Conservation (phyloP, 2,888 invertebrate genomes). For the Leptinotarsa rubiginosa region DNA sequence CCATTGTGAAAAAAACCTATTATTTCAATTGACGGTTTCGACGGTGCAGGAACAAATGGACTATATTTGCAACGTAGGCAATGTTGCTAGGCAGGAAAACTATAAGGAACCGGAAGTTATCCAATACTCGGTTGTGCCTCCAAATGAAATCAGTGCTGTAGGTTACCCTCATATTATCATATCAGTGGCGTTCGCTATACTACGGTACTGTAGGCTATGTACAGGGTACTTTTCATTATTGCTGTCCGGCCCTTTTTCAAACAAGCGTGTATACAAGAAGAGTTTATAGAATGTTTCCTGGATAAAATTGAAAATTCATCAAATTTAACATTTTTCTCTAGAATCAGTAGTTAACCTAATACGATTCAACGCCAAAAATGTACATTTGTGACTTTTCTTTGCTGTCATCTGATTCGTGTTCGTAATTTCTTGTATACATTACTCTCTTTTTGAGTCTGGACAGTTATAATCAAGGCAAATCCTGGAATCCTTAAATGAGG, state of each 20-base stretch:
- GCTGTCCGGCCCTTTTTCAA: background rate
- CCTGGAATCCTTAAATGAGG: background rate
- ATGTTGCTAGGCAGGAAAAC: slow-evolving; percentile 52
- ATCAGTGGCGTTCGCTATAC: slow-evolving; percentile 22
- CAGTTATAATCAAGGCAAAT: background rate
- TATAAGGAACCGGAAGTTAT: slow-evolving; percentile 41
- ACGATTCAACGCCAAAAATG: too few relatives aligned
- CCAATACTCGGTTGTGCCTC: slow-evolving; percentile 30
- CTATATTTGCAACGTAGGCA: slow-evolving; percentile 60
- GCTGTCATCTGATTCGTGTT: too few relatives aligned
- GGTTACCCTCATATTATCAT: slow-evolving; percentile 17
- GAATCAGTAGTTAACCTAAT: too few relatives aligned
- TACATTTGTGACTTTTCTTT: too few relatives aligned
- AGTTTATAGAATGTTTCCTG: too few relatives aligned
- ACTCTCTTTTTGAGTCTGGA: background rate
- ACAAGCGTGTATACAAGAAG: background rate
- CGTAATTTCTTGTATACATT: background rate
- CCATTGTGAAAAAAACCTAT: background rate
- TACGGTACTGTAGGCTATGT: slow-evolving; percentile 21
- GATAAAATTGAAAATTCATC: too few relatives aligned
- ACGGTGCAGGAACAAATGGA: slow-evolving; percentile 57
- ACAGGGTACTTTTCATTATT: background rate
- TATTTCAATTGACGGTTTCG: slow-evolving; percentile 23
- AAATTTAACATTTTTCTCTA: too few relatives aligned
- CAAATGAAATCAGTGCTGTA: slow-evolving; percentile 16